Conservation (phyloP, 92 coral and sea anemone genomes). For the Blastomussa wellsi region DNA sequence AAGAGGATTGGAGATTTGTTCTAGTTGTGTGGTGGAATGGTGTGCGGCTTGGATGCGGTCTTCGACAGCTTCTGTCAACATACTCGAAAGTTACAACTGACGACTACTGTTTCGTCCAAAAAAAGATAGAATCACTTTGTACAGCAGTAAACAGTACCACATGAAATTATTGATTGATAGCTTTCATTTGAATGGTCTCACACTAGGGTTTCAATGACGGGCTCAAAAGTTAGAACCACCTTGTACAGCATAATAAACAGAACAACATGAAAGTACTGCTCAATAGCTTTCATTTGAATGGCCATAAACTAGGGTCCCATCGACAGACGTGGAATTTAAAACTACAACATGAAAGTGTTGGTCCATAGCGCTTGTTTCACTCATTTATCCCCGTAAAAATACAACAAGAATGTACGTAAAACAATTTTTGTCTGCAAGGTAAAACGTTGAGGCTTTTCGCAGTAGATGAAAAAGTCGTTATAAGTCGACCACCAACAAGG, state of each 20-base stretch:
- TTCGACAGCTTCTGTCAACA: background rate
- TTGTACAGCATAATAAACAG: background rate
- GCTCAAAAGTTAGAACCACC: too few species aligned
- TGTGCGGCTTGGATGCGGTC: background rate
- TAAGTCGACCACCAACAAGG: background rate
- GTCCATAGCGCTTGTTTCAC: background rate
- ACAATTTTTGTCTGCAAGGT: background rate
- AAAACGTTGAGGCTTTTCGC: background rate
- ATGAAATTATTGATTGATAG: background rate
- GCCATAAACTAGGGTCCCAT: background rate
- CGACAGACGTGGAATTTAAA: background rate
- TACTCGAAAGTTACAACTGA: background rate
- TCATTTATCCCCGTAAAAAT: background rate
- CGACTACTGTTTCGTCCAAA: background rate
- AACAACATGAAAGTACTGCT: background rate
- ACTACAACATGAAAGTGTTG: background rate
- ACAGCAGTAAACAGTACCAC: background rate
- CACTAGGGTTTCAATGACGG: background rate
- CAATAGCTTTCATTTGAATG: conserved; percentile 12
- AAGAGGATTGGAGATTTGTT: background rate
- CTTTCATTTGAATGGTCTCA: background rate
- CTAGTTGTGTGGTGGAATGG: background rate
- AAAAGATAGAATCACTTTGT: background rate
- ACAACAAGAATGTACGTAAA: background rate
- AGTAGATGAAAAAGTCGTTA: background rate